Percentiles rank a stretch among this genome's conserved stretches.
These are phyloP conservation scores for Aplidium turbinatum DNA, from an alignment of 23 tunicate genomes.

Conservation along the genomic window DNA sequence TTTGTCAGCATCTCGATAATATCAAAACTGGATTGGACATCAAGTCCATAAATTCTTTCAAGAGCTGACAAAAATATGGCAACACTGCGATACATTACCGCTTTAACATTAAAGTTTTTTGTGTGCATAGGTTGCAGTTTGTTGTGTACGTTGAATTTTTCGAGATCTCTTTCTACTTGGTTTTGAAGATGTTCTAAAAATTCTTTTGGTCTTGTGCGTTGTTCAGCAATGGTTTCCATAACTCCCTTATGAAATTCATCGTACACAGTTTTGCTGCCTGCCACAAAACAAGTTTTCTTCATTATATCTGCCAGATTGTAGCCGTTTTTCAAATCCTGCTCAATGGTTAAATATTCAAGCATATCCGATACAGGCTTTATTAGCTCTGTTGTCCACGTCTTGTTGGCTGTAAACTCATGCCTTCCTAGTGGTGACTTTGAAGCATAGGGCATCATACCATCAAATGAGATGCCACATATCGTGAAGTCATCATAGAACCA, in stretches of 20 bases:
- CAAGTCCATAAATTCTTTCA: background rate
- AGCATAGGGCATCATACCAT: slow-evolving; percentile 13
- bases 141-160: background rate
- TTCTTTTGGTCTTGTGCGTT: slow-evolving; percentile 2
- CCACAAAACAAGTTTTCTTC: slow-evolving; percentile 13
- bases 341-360: slow-evolving; percentile 1
- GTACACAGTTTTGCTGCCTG: background rate
- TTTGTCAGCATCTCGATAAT: background rate
- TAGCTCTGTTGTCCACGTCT: slow-evolving; percentile 3
- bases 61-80: slow-evolving; percentile 8
- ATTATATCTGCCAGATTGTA: slow-evolving; percentile 2
- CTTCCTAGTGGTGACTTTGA: slow-evolving; percentile 17
- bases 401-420: background rate
- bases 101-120: background rate
- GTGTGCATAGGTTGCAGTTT: background rate
- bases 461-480: slow-evolving; percentile 3
- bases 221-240: background rate
- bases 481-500: slow-evolving; percentile 23
- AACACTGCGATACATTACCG: background rate
- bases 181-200: background rate
- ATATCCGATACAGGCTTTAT: slow-evolving; percentile 3
- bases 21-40: background rate
- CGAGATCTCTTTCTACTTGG: background rate
- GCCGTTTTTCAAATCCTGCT: slow-evolving; percentile 10
- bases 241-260: slow-evolving; percentile 6